A percentile compares a stretch with the other conserved stretches of the same genome.
These are phyloP conservation scores for Tetraneura akinire DNA, from an alignment of 1,140 invertebrate species.

Conservation along the genomic window DNA sequence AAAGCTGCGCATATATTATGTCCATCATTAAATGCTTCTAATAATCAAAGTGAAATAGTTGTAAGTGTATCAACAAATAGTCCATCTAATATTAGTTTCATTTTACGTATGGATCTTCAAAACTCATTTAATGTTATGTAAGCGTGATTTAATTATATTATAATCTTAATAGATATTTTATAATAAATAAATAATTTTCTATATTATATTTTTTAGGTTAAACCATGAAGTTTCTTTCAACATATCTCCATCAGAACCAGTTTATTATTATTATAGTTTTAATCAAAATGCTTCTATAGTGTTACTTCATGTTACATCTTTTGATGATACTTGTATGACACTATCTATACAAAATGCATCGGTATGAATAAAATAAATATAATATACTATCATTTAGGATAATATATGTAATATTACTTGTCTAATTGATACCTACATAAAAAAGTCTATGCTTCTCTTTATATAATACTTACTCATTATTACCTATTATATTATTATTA, in stretches of 20 bases:
- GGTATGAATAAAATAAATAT: constrained; percentile 59
- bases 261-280: constrained; percentile 62
- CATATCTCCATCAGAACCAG: constrained; percentile 62
- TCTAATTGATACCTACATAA: too few relatives aligned
- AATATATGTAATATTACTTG: too few relatives aligned
- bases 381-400: too few relatives aligned
- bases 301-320: constrained; percentile 68
- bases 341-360: constrained; percentile 74
- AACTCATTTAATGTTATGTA: constrained; percentile 46
- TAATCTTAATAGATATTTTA: background rate
- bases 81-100: background rate
- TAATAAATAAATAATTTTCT: background rate
- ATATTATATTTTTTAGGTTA: constrained; percentile 37
- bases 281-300: constrained; percentile 64
- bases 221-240: constrained; percentile 53
- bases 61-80: constrained; percentile 42
- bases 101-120: constrained; percentile 5
- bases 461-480: too few relatives aligned
- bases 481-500: too few relatives aligned
- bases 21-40: constrained; percentile 6
- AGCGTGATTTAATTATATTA: background rate
- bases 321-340: constrained; percentile 68
- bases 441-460: too few relatives aligned
- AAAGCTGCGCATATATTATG: constrained; percentile 33
- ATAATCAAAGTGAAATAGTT: constrained; percentile 44